Evolutionary conservation across 2,888 invertebrate species (phyloP), one percentile per base, ranked within the genome.

Genomic region (Priocnemis perturbator): DNA sequence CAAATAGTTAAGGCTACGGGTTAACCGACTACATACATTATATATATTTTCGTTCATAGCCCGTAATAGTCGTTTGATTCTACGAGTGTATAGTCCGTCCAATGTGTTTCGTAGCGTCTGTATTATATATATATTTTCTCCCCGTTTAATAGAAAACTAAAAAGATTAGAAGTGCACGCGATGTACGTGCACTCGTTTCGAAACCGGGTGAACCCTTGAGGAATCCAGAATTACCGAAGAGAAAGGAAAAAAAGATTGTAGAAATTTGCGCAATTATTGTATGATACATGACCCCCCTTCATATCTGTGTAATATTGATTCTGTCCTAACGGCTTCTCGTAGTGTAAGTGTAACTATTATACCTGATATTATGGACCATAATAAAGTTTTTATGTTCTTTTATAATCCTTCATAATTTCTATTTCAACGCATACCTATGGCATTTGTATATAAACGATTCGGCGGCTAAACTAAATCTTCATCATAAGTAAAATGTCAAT

Each of bases 321-420:
- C 61, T 69, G 78, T 77, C 63, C 45, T 67, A 71, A 70, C 60
- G 68, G 72, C 60, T 71, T 71, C 69, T 69, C 58, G 57, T 69
- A 66, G 69, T 20, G 17, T 78, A 73, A 75, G 68, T 83, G 77
- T 84, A 82, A 82, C 61, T 68, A 67, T 71, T 82, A 83, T 82
- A 79, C 73, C 78, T 81, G 81, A 81, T 79, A 81, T 81, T 78
- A 83, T 78, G 79, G 81, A 83, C 79, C 81, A 82, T 79, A 85
- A 86, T 85, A 82, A 86, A 85, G 66, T 84, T 84, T 86, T 85
- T 83, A 86, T 86, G 85, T 86, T 86, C 77, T 85, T 83, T 84
- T 83, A 67, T 78, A 77, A 59, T 48, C 26, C 26, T 17, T 17
- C 23, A 21, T 48, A 37, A 37, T 3, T 11, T 37, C 14, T 37